Base-by-base conservation (phyloP, 2,113 vertebrate species). In the Anguilla rostrata region DNA sequence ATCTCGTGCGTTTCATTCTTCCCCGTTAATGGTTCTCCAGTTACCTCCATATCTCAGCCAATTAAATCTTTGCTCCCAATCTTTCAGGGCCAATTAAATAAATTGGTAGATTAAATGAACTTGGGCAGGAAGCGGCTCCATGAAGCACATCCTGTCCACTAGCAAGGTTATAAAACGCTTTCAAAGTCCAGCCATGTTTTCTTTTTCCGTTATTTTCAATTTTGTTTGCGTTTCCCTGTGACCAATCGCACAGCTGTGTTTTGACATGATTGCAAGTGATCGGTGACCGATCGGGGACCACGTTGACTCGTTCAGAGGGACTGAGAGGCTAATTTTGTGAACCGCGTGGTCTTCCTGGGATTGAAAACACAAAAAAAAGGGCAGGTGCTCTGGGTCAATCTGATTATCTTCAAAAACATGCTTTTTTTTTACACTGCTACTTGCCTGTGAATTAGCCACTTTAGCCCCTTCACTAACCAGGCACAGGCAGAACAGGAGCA, bases 61-160 rank as follows among this genome's bases (percentile, higher is more conserved):
- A 39, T 83, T 56, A 56, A 22, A 63, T 57, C 57, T 43, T 9
- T 34, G 39, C 22, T 84, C 63, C 57, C 39, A 75, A 43, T 84
- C 63, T 66, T 43, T 84, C 83, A 71, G 60, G 83, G 18, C 60
- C 83, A 84, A 84, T 84, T 84, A 84, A 84, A 84, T 56, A 84
- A 75, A 71, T 75, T 84, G 57, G 39, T 75, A 39, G 83, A 84
- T 84, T 84, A 71, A 84, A 84, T 75, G 75, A 63, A 41, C 83
- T 22, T n/a, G 49, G 83, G 83, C 83, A 84, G 83, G 83, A 84
- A 84, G 41, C 75, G 63, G 57, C 39, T 26, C 63, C 63, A 75
- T 84, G 75, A 71, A 66, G 41, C 83, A 18, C 20, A 56, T 40
- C 39, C 83, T 83, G 82, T 29, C n/a, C 22, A 84, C 49, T 75